Conservation (phyloP, 1,140 invertebrate species). For the Brachionus asplanchnoidis region DNA sequence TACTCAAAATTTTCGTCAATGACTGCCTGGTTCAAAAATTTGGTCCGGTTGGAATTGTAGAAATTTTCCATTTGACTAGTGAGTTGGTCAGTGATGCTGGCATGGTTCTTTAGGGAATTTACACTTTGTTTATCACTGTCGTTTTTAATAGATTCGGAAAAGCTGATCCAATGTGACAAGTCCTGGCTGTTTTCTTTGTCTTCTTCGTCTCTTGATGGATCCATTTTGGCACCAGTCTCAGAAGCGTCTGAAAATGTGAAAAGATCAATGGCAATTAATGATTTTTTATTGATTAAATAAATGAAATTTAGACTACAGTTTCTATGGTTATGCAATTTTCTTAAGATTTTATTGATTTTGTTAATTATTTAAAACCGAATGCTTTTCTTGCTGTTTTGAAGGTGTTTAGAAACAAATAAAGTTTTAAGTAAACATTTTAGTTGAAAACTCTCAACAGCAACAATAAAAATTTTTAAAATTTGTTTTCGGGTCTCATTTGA, state of each 20-base stretch:
- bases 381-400: neutral
- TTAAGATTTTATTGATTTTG: neutral
- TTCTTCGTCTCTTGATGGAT: neutral
- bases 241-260: neutral
- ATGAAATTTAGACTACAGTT: neutral
- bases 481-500: neutral
- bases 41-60: neutral
- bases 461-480: neutral
- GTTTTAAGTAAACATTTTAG: neutral
- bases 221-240: neutral
- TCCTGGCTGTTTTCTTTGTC: neutral
- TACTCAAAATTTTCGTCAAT: neutral
- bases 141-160: neutral
- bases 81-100: neutral
- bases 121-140: neutral
- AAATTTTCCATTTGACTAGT: constrained; percentile 9
- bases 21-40: neutral
- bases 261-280: neutral
- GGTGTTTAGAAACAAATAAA: neutral
- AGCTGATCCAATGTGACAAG: neutral
- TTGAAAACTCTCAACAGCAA: neutral
- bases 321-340: neutral
- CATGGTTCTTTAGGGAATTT: neutral
- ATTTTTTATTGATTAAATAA: neutral
- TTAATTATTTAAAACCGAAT: neutral